Evolutionary conservation across 2,888 invertebrate species (phyloP), one percentile per base, ranked within the genome.

Genomic region (Chrysodeixis includens): DNA sequence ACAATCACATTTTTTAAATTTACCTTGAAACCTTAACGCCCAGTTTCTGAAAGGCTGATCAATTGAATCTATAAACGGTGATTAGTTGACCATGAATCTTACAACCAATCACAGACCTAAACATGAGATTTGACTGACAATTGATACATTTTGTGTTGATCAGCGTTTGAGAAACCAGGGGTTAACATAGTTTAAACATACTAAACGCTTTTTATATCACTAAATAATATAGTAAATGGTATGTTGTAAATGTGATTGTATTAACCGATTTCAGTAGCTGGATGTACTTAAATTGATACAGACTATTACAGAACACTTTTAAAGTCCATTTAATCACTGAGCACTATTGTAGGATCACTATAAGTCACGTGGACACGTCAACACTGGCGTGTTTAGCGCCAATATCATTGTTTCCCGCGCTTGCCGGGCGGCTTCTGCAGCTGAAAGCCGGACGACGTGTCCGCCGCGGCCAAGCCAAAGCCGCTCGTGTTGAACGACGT

Each of bases 371-470:
- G 46, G 16, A 49, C 46, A 49, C 46, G 46, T 49, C 18, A 40
- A 52, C 76, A 65, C 76, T 56, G 20, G 30, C 60, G 73, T 58
- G 77, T 61, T 9, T 89, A 90, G 0, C 90, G 88, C 90, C 90
- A 92, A 81, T 92, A 93, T 96, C 94, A 96, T 92, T 97, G 96
- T 83, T 97, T 97, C 68, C 96, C 96, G 71, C 97, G 93, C 88
- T 97, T 97, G 4, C 94, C 94, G 68, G 97, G 97, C 30, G 97
- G 97, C 83, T 97, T 97, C 90, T 97, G 97, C 51, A 97, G 94
- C 83, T 97, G 96, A 91, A 97, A 97, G 79, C 87, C 88, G 35
- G 87, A 82, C 7, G 84, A 81, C 1, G 51, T 69, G 20, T 79
- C 79, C 1, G 90, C 79, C 1, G 86, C 70, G 0, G 81, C 44